Conservation (phyloP, 2,888 invertebrate genomes). For the Cataglyphis albicans region DNA sequence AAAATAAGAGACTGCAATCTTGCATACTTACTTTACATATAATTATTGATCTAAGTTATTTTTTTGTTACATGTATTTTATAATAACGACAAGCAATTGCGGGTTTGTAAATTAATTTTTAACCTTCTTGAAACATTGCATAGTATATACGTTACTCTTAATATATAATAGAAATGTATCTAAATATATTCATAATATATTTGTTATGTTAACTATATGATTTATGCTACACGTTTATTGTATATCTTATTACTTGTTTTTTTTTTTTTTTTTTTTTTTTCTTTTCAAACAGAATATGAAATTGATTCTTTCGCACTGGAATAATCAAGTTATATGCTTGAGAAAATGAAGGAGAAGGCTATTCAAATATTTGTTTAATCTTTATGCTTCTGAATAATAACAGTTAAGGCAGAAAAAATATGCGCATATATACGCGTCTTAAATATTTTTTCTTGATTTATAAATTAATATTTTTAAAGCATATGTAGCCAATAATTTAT, state of each 20-base stretch:
- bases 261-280: no score
- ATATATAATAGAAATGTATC: neutral
- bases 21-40: neutral
- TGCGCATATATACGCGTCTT: neutral
- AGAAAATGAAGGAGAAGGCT: slow-evolving; percentile 25
- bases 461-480: slow-evolving; percentile 10
- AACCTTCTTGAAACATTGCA: neutral
- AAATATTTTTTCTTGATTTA: neutral
- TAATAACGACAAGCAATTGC: neutral
- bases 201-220: neutral
- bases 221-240: neutral
- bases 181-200: neutral
- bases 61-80: neutral
- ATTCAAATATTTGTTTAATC: slow-evolving; percentile 22
- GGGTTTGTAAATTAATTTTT: neutral
- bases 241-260: slow-evolving; percentile 7
- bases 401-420: neutral
- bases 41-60: neutral
- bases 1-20: neutral
- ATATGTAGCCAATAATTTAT: neutral
- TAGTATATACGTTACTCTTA: neutral
- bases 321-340: slow-evolving; percentile 4
- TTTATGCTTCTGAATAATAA: neutral
- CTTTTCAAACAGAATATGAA: neutral
- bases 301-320: slow-evolving; percentile 4